phyloP scores from a whole-genome alignment of 2,888 invertebrate genomes.

The Spodoptera picta region DNA sequence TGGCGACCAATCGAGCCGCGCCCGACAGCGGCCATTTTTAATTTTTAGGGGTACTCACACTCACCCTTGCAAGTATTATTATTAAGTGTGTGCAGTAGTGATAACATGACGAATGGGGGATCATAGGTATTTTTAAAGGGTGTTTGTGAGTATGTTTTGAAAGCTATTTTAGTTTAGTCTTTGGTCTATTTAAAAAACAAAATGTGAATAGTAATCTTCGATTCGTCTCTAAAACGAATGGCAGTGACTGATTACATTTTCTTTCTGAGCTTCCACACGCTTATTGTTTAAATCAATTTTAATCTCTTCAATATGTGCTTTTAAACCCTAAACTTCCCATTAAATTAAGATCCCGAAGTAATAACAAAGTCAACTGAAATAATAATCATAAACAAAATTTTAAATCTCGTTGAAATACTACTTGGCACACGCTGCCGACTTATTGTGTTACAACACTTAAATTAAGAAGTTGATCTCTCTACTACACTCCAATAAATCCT shows the following conservation, averaged over 20 bases:
- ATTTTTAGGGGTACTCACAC: conserved; percentile 86
- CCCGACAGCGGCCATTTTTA: conserved; percentile 86
- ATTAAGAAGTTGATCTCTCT: conserved; percentile 46
- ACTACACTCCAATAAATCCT: conserved; percentile 59
- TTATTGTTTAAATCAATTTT: conserved; percentile 5
- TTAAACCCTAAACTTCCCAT: conserved; percentile 11
- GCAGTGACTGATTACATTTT: no score
- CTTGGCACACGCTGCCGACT: conserved; percentile 31
- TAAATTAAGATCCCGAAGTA: conserved; percentile 31
- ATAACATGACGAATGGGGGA: conserved; percentile 55
- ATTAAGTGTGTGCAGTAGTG: conserved; percentile 64
- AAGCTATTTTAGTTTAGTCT: neutral
- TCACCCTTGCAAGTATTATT: conserved; percentile 81
- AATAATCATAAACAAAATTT: conserved; percentile 44
- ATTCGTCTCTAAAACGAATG: no score
- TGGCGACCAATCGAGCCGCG: conserved; percentile 85
- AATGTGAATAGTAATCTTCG: no score
- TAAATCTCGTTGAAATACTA: conserved; percentile 41
- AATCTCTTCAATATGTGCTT: conserved; percentile 12
- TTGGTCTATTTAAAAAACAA: no score
- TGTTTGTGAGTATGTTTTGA: neutral
- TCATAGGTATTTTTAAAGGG: conserved; percentile 33
- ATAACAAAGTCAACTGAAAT: conserved; percentile 40
- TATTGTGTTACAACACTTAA: conserved; percentile 34
- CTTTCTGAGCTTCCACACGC: neutral